A percentile compares a stretch with the other conserved stretches of the same genome.
Conservation (phyloP, 2,888 invertebrate genomes). For the Thera obeliscata region DNA sequence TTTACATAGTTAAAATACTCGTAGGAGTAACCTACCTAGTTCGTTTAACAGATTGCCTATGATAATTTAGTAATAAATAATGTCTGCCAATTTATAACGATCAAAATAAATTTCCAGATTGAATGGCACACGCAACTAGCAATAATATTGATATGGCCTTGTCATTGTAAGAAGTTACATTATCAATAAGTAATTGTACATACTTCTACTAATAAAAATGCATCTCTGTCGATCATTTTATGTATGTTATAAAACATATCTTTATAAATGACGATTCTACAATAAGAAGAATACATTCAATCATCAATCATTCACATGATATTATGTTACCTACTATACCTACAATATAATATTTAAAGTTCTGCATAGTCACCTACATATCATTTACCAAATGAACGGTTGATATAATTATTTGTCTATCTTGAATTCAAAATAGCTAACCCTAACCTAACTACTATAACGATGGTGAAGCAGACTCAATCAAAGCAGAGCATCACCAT, state of each 20-base stretch:
- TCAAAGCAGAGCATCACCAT: conserved; percentile 46
- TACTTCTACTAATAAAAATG: no score
- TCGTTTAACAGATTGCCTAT: background rate
- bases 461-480: conserved; percentile 17
- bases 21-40: no score
- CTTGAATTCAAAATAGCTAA: background rate
- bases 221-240: no score
- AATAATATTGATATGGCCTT: conserved; percentile 24
- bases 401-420: background rate
- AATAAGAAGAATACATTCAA: no score
- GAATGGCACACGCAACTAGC: conserved; percentile 7
- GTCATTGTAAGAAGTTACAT: conserved; percentile 7
- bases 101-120: conserved; percentile 17
- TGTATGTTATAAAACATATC: no score
- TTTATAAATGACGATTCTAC: no score
- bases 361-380: background rate
- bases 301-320: no score
- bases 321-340: no score
- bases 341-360: background rate
- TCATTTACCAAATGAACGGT: background rate
- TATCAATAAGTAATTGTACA: background rate
- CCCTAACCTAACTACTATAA: background rate
- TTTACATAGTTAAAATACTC: no score
- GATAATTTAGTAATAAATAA: conserved; percentile 5
- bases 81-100: conserved; percentile 21